These are phyloP conservation scores for Lasioglossum figueresi DNA, from an alignment of 2,888 invertebrate species.

Conservation along the genomic window DNA sequence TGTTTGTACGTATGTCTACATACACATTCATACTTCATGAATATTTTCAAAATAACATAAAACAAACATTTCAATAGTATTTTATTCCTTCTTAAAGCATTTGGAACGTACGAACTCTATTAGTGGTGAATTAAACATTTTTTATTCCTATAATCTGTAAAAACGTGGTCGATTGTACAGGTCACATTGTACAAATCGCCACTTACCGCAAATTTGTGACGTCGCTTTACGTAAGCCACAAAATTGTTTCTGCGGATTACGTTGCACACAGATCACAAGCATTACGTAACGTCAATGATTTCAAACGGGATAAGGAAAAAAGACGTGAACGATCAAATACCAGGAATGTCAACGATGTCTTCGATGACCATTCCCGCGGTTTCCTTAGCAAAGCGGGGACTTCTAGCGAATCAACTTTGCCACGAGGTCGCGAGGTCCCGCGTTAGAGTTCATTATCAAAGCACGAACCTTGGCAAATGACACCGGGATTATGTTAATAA, in stretches of 20 bases:
- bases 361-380: conserved; percentile 2
- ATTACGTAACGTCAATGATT: neutral
- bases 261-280: neutral
- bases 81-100: neutral
- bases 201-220: neutral
- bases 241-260: conserved; percentile 4
- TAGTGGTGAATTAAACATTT: neutral
- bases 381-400: conserved; percentile 1
- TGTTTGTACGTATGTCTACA: neutral
- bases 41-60: neutral
- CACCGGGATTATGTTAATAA: conserved; percentile 17
- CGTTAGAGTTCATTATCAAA: conserved; percentile 66
- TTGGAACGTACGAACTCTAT: neutral
- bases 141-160: neutral
- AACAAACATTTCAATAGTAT: neutral
- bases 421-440: conserved; percentile 42
- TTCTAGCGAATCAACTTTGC: conserved; percentile 34
- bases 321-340: neutral
- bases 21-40: neutral
- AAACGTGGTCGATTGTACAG: neutral
- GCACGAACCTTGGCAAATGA: conserved; percentile 40
- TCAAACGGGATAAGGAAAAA: neutral
- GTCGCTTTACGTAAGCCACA: neutral
- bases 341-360: neutral
- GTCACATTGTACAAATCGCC: neutral